phyloP scores from a whole-genome alignment of 53 echinoderm and acorn worm species.

The Crossaster papposus region DNA sequence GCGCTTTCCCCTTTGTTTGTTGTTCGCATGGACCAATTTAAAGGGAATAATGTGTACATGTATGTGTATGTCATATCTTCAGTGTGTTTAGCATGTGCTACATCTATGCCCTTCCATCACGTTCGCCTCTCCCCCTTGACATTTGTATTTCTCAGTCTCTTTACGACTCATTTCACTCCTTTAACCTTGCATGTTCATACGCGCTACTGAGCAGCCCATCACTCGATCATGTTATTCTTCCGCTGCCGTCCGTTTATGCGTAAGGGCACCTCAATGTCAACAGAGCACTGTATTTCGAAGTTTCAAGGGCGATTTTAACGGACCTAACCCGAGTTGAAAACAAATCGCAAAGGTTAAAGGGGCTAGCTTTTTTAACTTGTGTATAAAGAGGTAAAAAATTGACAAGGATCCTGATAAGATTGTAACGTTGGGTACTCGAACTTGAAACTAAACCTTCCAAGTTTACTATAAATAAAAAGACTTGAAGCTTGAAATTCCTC shows the following conservation, averaged over 20 bases:
- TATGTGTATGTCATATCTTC: neutral
- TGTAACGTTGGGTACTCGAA: no score
- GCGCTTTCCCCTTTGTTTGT: neutral
- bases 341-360: no score
- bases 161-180: constrained; percentile 48
- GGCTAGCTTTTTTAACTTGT: no score
- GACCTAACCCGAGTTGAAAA: neutral
- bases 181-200: constrained; percentile 26
- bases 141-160: neutral
- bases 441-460: neutral
- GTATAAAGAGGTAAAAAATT: no score
- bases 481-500: no score
- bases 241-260: neutral
- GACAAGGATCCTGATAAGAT: no score
- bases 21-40: neutral
- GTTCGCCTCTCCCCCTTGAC: constrained; percentile 21
- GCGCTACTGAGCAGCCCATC: constrained; percentile 40
- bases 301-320: neutral
- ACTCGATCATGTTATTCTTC: constrained; percentile 41
- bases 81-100: neutral
- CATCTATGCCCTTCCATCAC: neutral
- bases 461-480: no score
- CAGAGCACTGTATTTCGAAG: neutral
- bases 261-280: neutral
- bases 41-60: neutral